Conservation (phyloP, 2,797 vertebrate genomes). For the Threskiornis aethiopicus region DNA sequence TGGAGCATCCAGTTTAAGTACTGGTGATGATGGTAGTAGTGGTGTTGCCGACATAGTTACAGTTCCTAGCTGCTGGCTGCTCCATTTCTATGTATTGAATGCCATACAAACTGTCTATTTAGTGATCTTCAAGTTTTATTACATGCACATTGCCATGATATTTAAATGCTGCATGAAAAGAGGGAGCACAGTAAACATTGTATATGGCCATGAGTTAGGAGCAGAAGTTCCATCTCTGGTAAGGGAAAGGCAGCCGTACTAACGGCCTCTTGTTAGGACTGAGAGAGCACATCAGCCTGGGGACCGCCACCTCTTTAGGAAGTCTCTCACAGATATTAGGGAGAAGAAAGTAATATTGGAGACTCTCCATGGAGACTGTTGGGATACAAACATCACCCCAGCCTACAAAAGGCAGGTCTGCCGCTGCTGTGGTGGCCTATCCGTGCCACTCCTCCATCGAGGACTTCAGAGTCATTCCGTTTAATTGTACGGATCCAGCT, state of each 20-base stretch:
- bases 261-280: background rate
- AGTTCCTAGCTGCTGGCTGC: background rate
- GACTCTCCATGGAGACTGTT: background rate
- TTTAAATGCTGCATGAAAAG: background rate
- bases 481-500: background rate
- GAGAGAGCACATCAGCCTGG: background rate
- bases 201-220: background rate
- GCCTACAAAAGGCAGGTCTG: background rate
- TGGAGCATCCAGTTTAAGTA: background rate
- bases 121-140: background rate
- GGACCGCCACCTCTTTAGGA: background rate
- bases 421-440: background rate
- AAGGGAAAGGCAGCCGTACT: background rate
- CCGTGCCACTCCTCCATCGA: background rate
- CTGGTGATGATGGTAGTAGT: background rate
- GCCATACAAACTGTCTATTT: background rate
- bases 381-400: background rate
- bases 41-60: background rate
- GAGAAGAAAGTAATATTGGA: background rate
- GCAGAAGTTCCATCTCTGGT: background rate
- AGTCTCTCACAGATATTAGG: background rate
- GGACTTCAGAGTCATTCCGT: background rate
- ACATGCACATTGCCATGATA: background rate
- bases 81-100: background rate
- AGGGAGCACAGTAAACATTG: background rate